Base-by-base conservation (phyloP, 1,140 invertebrate genomes). In the Harlomillsia oculata region DNA sequence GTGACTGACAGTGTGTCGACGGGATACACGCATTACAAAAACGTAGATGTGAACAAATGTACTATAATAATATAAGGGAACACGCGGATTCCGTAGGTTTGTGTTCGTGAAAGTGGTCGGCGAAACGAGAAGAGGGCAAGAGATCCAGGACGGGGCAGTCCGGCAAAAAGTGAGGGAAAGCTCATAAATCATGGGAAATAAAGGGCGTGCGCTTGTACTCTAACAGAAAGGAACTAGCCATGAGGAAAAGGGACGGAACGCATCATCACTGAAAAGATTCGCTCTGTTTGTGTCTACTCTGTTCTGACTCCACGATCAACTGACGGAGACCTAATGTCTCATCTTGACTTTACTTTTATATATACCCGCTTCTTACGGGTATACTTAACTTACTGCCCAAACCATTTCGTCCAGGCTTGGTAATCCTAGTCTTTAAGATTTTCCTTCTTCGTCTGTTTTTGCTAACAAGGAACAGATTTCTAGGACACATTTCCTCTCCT, bases 111-210 rank as follows among this genome's bases (percentile, higher is more conserved):
- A 45, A 45, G 13, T 36, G 34, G 13, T 36, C 18, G 34, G 34
- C 18, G 13, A 16, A 14, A 36, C 2, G 18, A 3, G 18, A 2
- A 36, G 34, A 36, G 13, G 43, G 43, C 14, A 36, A 18, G 30
- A 20, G 28, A 16, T 43, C 13, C 13, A 13, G 36, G 46, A 36
- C 46, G 18, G n/a, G n/a, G 29, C 25, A 30, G 46, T 9, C 46
- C 28, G 30, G 30, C 45, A 59, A 53, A 48, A 48, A 48, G 28
- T 48, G 43, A 23, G 43, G 21, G n/a, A n/a, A n/a, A 36, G 32
- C 57, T 53, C 57, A 59, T 59, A 59, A 59, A 59, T 59, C 57
- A 59, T 53, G 20, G 44, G 34, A 48, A 34, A 49, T 49, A 49
- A 56, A 49, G 46, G 45, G 36, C 28, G 45, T n/a, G 39, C 39